Base-by-base conservation (phyloP, 2,113 vertebrate species). In the Nicator chloris region DNA sequence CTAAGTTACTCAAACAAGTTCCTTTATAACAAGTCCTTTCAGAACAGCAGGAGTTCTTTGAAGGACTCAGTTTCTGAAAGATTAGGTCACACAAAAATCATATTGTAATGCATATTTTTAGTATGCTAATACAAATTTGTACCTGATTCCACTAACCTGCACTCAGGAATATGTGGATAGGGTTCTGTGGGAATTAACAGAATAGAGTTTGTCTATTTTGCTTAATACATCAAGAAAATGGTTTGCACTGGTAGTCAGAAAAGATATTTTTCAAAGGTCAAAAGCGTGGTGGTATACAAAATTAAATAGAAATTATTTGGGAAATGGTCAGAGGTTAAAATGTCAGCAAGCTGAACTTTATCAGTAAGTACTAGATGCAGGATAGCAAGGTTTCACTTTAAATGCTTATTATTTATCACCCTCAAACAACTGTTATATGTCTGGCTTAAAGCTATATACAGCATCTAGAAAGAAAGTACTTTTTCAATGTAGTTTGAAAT, bases 1-100 rank as follows among this genome's bases (percentile, higher is more conserved):
- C 82, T 47, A 82, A 77, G 68, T 75, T 82, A 86, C 81, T 95
- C 88, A 93, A 80, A 86, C 83, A 95, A 92, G 54, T 88, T 94
- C 66, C 33, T 76, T 86, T 87, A 53, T 47, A 96, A 88, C 30
- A 81, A 45, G 57, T 53, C 56, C 40, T 84, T 89, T 95, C 69
- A 81, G 65, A 94, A 90, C 28, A 87, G 75, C 65, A 66, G 2
- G 40, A 79, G 39, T 92, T 86, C 66, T 93, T 57, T 83, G 76
- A 86, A 86, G 35, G 63, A 82, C 66, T 89, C 44, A 4, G 35
- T 75, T 93, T 82, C 79, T 88, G 44, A 91, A 93, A 88, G 72
- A 75, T 44, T 51, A 65, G 42, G 76, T 79, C 70, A 91, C 44
- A 66, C 4, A 87, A 77, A 92, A 82, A 80, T 51, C 6, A 1